Evolutionary conservation across 2,888 invertebrate species (phyloP).

Genomic region (Nephrotoma flavescens): DNA sequence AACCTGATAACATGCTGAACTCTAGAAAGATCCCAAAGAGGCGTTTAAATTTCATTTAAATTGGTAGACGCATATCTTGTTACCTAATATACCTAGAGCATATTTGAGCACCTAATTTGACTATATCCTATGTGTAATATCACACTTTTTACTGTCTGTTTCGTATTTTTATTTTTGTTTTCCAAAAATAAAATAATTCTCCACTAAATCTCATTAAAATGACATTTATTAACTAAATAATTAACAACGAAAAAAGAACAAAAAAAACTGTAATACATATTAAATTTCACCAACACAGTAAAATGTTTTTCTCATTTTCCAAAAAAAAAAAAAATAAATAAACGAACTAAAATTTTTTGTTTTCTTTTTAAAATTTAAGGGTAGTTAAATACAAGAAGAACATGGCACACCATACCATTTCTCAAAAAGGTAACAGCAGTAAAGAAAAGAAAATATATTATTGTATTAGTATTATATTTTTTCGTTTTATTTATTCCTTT

Average conservation of each 20-base stretch:
- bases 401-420: background rate
- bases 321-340: background rate
- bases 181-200: background rate
- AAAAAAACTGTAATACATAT: background rate
- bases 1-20: no score
- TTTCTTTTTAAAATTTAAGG: background rate
- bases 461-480: background rate
- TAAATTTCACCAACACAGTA: background rate
- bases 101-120: background rate
- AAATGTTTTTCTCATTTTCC: background rate
- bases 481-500: background rate
- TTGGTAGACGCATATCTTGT: background rate
- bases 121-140: background rate
- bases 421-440: background rate
- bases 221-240: background rate
- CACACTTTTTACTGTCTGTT: background rate
- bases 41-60: no score
- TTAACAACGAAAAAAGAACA: background rate
- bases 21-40: no score
- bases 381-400: background rate
- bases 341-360: background rate
- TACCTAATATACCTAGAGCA: background rate
- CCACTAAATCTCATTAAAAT: background rate
- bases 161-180: background rate
- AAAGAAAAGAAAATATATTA: background rate